phyloP scores from a whole-genome alignment of 2,888 invertebrate species.

The Venustoraphidia nigricollis region DNA sequence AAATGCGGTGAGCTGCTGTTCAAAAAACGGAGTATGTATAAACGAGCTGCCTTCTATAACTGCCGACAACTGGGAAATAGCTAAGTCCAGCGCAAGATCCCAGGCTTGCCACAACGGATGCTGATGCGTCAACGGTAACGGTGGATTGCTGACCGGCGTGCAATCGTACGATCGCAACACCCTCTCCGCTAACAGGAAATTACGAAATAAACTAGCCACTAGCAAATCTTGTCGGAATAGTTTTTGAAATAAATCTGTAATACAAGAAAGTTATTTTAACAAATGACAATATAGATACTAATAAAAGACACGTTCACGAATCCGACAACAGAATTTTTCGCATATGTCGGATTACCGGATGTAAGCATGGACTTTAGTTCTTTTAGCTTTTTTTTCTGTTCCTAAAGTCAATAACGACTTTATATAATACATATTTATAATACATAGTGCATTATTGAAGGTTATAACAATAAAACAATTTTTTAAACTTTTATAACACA shows the following conservation, averaged over 20 bases:
- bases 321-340: no score
- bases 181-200: conserved; percentile 90
- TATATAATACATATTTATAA: no score
- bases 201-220: conserved; percentile 95
- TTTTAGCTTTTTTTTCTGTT: no score
- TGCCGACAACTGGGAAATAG: conserved; percentile 75
- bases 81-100: conserved; percentile 93
- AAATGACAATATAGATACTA: background rate
- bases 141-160: conserved; percentile 86
- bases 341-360: no score
- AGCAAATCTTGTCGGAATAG: conserved; percentile 93
- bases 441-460: no score
- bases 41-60: conserved; percentile 49
- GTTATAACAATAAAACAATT: no score
- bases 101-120: conserved; percentile 95
- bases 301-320: no score
- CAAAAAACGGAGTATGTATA: conserved; percentile 81
- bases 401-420: no score
- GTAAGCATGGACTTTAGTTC: no score
- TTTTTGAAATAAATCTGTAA: conserved; percentile 80
- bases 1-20: conserved; percentile 95
- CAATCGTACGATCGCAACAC: conserved; percentile 95
- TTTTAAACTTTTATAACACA: no score
- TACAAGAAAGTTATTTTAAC: conserved; percentile 6
- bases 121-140: conserved; percentile 77